Evolutionary conservation across 2,113 vertebrate genomes (phyloP).

Genomic region (Suricata suricatta): DNA sequence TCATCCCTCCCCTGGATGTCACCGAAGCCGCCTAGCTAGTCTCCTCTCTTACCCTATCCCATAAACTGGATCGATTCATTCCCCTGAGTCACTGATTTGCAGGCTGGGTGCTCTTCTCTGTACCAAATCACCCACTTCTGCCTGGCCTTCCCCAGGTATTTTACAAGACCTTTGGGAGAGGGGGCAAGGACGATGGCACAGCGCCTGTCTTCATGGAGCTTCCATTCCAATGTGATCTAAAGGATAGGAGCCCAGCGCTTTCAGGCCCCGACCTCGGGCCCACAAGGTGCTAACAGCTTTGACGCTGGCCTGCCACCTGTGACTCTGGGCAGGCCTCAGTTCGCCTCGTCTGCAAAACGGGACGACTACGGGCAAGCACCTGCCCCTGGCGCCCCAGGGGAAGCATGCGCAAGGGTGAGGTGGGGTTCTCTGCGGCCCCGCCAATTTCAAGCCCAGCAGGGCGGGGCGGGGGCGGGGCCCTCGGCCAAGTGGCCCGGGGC

Average conservation of each 20-base stretch:
- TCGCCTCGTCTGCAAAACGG: not conserved
- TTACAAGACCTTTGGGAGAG: not conserved
- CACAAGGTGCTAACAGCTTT: fast-evolving
- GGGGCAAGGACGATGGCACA: not conserved
- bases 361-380: not conserved
- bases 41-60: not conserved
- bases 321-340: not conserved
- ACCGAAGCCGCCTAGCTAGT: not conserved
- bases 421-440: fast-evolving
- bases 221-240: not conserved
- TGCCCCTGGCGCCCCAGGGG: fast-evolving
- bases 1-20: not conserved
- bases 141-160: not conserved
- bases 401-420: fast-evolving
- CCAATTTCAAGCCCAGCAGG: fast-evolving
- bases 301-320: not conserved
- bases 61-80: not conserved
- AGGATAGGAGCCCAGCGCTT: not conserved
- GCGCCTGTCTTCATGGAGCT: not conserved
- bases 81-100: not conserved
- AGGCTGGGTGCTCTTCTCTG: not conserved
- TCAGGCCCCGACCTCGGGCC: not conserved
- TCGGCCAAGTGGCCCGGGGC: fast-evolving
- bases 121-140: not conserved
- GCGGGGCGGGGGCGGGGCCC: fast-evolving